Conservation (phyloP, 1,140 invertebrate species). For the Trachymyrmex cornetzi region DNA sequence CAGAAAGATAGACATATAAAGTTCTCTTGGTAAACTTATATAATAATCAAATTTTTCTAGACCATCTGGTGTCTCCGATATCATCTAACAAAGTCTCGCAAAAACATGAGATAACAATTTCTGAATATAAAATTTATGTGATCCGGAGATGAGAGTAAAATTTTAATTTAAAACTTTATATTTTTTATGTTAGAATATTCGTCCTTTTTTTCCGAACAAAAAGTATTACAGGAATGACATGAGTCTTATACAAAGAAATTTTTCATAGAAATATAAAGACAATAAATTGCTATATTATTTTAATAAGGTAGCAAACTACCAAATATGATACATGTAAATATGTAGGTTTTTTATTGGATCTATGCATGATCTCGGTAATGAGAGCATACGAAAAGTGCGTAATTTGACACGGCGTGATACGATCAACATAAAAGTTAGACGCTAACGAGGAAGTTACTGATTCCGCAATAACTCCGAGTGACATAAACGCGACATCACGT, state of each 20-base stretch:
- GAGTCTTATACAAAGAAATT: not conserved
- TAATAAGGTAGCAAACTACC: not conserved
- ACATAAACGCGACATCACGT: conserved; percentile 59
- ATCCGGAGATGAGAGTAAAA: not conserved
- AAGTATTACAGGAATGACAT: not conserved
- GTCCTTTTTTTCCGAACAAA: not conserved
- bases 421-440: conserved; percentile 19
- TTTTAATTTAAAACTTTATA: conserved; percentile 25
- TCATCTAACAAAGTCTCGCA: conserved; percentile 11
- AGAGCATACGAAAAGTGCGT: conserved; percentile 11
- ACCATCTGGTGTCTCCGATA: not conserved
- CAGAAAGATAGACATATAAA: not conserved
- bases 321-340: not conserved
- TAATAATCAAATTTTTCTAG: conserved; percentile 20
- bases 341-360: not conserved
- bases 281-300: not conserved
- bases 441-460: conserved; percentile 37
- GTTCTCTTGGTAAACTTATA: not conserved
- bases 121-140: not conserved
- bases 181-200: not conserved
- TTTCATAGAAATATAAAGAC: not conserved
- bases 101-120: conserved; percentile 7
- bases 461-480: conserved; percentile 43
- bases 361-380: not conserved
- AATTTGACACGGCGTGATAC: conserved; percentile 34